Base-by-base conservation (phyloP, 2,797 vertebrate genomes). In the Moxostoma hubbsi region DNA sequence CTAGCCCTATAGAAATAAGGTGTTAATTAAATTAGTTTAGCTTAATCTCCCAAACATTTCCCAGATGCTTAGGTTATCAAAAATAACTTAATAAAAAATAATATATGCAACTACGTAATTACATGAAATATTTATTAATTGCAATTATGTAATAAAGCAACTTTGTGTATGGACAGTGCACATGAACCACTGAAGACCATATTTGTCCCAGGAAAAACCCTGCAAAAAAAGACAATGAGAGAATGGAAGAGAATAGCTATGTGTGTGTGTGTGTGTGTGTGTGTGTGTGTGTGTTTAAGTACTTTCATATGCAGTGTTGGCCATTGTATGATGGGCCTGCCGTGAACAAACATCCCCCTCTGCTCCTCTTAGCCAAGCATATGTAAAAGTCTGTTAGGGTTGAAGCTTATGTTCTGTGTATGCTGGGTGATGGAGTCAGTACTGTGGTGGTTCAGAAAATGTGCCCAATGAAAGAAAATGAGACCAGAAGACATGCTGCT, bases 301-400 rank as follows among this genome's bases (percentile, higher is more conserved):
- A 71, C 67, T 68, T 61, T 61, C 43, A 49, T 69, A 18, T 68
- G 54, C 55, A 24, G 51, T 24, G 36, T 66, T 54, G 50, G 77
- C 61, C 45, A 70, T 72, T 59, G 74, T 59, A 43, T n/a, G 63
- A 66, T 16, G 49, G 59, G 62, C 68, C 47, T 64, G 55, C 79
- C 72, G 47, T 75, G 67, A 82, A 69, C 68, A 51, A 62, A 57
- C 49, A 66, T 43, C 18, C 58, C 12, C 7, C 18, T 47, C 18
- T 69, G 36, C 58, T 55, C 67, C 36, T 46, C 64, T 57, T 16
- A 82, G 55, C 63, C 54, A 55, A 61, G 46, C 5, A 6, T 75
- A 58, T 77, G 47, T 72, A 43, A 72, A 54, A 36, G 50, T 61
- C 47, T 36, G 16, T n/a, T 24, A 24, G 43, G 24, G 49, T 6